Base-by-base conservation (phyloP, 2,113 vertebrate genomes). In the Anoura caudifer region DNA sequence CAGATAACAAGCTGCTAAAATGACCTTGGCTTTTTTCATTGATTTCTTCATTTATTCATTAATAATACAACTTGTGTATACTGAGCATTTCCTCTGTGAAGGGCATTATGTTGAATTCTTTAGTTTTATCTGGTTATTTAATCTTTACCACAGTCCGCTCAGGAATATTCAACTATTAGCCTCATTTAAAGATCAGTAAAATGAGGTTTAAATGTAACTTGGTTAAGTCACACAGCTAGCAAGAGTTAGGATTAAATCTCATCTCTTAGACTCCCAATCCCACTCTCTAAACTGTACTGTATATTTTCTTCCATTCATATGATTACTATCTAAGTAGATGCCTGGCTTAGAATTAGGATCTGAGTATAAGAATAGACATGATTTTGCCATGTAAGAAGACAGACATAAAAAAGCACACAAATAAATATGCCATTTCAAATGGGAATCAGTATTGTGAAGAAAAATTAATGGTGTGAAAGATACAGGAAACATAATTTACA, bases 31-130 rank as follows among this genome's bases (percentile, higher is more conserved):
- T 81, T 87, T 97, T 94, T 87, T 79, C 56, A 95, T 95, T 87
- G 83, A 96, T 97, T 97, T 87, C 90, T 95, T 95, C 36, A 1
- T 92, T 94, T 95, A 36, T 94, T 95, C 95, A 97, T 97, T 96
- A 96, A 95, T 91, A 96, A 97, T 94, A 82, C n/a, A n/a, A 73
- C 83, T 86, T 56, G 70, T 52, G 36, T 72, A 81, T 89, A 82
- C 79, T n/a, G 45, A 97, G 89, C 69, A 54, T 76, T 86, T 94
- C 82, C 86, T 83, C 73, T 84, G 67, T 75, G 82, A 96, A 95
- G 83, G 47, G 76, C 91, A 90, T 69, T 85, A 72, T 91, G 91
- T 43, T 75, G 50, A 75, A 91, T 93, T 91, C 86, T 93, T 83
- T 80, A n/a, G 45, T 93, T 96, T 91, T 82, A 97, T 87, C 93